Evolutionary conservation across 2,113 vertebrate species (phyloP).

Genomic region (Brevimyrus niger): DNA sequence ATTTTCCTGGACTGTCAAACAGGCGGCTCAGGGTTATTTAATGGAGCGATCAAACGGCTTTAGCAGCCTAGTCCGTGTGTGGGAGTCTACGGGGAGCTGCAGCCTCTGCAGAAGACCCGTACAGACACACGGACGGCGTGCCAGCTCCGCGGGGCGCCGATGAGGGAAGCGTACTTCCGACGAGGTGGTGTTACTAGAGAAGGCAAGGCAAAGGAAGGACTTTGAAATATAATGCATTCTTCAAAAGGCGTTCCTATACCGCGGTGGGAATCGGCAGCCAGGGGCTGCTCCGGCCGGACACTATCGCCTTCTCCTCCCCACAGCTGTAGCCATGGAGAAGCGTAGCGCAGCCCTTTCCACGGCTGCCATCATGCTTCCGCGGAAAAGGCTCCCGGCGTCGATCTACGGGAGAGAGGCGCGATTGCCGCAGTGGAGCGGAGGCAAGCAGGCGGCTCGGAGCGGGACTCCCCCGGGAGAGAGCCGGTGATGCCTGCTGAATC

Average conservation of each 20-base stretch:
- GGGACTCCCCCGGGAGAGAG: conserved; percentile 42
- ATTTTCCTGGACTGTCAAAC: neutral
- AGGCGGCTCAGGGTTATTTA: neutral
- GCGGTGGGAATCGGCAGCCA: neutral
- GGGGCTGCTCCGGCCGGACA: neutral
- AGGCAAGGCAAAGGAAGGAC: neutral
- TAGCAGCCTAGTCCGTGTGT: neutral
- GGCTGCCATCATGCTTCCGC: neutral
- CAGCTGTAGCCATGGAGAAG: neutral
- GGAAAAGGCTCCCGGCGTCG: neutral
- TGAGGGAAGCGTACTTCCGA: neutral
- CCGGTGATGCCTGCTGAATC: conserved; percentile 34
- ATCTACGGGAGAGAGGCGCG: neutral
- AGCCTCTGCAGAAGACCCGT: neutral
- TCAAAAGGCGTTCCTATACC: neutral
- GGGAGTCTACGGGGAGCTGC: neutral
- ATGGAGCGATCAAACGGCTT: neutral
- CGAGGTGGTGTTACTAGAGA: neutral
- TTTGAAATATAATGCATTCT: neutral
- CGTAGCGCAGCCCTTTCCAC: neutral
- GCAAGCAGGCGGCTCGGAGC: conserved; percentile 28
- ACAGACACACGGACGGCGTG: neutral
- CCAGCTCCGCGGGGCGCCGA: neutral
- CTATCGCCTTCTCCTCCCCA: neutral
- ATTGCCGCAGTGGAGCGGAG: conserved; percentile 29